These are phyloP conservation scores for Amitus sp. DNA, from an alignment of 2,888 invertebrate genomes.

Conservation along the genomic window DNA sequence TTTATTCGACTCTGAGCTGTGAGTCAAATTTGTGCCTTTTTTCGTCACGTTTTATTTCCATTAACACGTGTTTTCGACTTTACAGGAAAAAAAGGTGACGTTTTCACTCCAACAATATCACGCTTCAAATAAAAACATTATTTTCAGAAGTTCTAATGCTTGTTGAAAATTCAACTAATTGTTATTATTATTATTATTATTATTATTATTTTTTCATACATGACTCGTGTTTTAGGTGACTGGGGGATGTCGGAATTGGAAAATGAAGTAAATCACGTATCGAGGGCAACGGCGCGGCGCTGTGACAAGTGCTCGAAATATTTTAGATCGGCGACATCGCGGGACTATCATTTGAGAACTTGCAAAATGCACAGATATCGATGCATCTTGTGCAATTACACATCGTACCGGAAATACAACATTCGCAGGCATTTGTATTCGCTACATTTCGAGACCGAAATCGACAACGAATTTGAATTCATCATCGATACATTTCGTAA, in stretches of 20 bases:
- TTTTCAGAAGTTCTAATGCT: too few relatives aligned
- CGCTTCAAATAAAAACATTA: too few relatives aligned
- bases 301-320: slow-evolving; percentile 43
- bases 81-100: too few relatives aligned
- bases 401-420: slow-evolving; percentile 41
- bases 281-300: slow-evolving; percentile 32
- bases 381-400: slow-evolving; percentile 42
- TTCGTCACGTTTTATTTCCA: too few relatives aligned
- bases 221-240: slow-evolving; percentile 26
- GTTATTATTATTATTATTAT: too few relatives aligned
- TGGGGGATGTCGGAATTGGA: too few relatives aligned
- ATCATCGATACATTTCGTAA: too few relatives aligned
- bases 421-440: slow-evolving; percentile 38
- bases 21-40: background rate
- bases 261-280: too few relatives aligned
- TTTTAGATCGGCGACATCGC: slow-evolving; percentile 39
- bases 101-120: too few relatives aligned
- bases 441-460: slow-evolving; percentile 27
- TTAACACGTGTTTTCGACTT: too few relatives aligned
- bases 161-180: too few relatives aligned
- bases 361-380: slow-evolving; percentile 42
- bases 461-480: slow-evolving; percentile 3
- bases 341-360: slow-evolving; percentile 37
- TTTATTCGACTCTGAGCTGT: background rate
- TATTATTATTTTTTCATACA: slow-evolving; percentile 20